Conservation (phyloP, 2,888 invertebrate species). For the Hartigia nigra region DNA sequence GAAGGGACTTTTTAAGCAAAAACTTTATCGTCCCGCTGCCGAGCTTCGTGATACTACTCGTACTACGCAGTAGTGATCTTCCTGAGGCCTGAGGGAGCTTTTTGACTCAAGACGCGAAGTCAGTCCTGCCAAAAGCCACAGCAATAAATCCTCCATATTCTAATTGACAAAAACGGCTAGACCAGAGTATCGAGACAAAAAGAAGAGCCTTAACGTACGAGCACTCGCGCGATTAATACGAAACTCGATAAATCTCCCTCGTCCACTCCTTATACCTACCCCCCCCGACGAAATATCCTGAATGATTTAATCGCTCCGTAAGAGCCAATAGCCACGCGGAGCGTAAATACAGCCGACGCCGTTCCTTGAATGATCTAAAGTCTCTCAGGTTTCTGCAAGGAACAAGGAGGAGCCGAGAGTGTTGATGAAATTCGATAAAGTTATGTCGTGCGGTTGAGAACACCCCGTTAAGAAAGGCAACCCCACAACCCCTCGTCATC, state of each 20-base stretch:
- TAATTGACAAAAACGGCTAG: slow-evolving; percentile 43
- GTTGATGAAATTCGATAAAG: slow-evolving; percentile 58
- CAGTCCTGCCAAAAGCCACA: slow-evolving; percentile 30
- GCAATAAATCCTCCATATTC: slow-evolving; percentile 46
- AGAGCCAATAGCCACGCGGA: not conserved
- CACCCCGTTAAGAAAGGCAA: not conserved
- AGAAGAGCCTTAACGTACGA: slow-evolving; percentile 36
- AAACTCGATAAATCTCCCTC: slow-evolving; percentile 12
- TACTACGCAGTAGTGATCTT: not conserved
- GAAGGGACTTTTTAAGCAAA: slow-evolving; percentile 53
- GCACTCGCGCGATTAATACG: slow-evolving; percentile 43
- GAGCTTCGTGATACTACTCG: not conserved
- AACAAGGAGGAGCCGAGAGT: slow-evolving; percentile 9
- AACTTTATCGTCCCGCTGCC: slow-evolving; percentile 43
- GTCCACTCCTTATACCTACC: slow-evolving; percentile 7
- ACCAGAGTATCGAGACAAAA: slow-evolving; percentile 9
- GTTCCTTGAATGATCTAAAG: not conserved
- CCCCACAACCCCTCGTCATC: not conserved
- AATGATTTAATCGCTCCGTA: not conserved
- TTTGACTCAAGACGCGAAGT: not conserved
- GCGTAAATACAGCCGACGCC: not conserved
- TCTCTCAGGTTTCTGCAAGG: not conserved
- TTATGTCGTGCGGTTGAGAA: slow-evolving; percentile 41
- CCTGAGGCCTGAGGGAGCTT: not conserved
- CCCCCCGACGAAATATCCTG: not conserved